Evolutionary conservation across 2,888 invertebrate species (phyloP).

Genomic region (Scelioninae gen. 2): DNA sequence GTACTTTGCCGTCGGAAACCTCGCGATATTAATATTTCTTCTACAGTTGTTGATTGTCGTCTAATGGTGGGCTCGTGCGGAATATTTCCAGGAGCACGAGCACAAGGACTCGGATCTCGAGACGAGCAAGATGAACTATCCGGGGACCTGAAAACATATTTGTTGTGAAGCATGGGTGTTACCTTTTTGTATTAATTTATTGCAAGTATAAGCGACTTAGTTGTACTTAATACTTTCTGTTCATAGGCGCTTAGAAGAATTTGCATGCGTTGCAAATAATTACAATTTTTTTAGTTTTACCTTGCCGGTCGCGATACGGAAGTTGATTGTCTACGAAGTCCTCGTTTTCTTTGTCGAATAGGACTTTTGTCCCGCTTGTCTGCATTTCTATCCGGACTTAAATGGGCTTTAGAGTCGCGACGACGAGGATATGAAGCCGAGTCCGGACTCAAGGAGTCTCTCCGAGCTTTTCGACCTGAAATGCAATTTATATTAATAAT

Average conservation of each 20-base stretch:
- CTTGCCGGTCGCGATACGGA: constrained; percentile 81
- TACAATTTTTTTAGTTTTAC: no score
- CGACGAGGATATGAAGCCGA: constrained; percentile 84
- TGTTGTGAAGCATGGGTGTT: background rate
- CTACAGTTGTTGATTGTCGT: constrained; percentile 89
- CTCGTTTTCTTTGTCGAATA: constrained; percentile 81
- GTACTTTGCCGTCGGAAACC: constrained; percentile 93
- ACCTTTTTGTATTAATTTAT: no score
- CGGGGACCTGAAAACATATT: constrained; percentile 73
- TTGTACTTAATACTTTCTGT: no score
- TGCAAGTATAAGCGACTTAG: no score
- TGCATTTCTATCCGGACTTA: constrained; percentile 85
- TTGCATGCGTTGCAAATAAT: no score
- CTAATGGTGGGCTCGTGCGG: constrained; percentile 82
- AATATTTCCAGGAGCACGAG: constrained; percentile 75
- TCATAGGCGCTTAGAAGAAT: no score
- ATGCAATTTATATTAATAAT: no score
- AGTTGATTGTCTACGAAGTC: constrained; percentile 86
- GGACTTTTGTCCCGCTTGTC: constrained; percentile 87
- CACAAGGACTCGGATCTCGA: constrained; percentile 90
- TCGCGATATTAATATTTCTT: constrained; percentile 92
- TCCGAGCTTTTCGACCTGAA: constrained; percentile 82
- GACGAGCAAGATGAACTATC: constrained; percentile 85
- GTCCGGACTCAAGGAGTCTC: constrained; percentile 93
- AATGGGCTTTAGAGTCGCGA: constrained; percentile 85